phyloP scores from a whole-genome alignment of 2,113 vertebrate genomes.

The Herpetotheres cachinnans region DNA sequence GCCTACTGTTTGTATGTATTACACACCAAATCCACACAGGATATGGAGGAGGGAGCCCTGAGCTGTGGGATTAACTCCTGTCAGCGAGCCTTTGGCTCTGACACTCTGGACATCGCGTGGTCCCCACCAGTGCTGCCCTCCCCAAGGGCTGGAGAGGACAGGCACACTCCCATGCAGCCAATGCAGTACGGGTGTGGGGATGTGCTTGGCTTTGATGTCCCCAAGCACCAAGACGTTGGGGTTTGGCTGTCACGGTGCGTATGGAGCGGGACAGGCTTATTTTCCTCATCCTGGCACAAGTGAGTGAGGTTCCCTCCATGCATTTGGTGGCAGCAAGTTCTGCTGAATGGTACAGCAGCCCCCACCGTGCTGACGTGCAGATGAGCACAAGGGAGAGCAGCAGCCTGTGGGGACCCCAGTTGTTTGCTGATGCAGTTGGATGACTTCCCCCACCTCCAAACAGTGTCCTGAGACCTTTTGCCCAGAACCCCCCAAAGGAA shows the following conservation, averaged over 20 bases:
- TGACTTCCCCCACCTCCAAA: neutral
- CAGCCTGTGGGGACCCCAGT: neutral
- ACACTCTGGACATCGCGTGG: accelerated
- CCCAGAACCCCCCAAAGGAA: neutral
- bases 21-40: accelerated
- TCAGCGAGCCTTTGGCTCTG: neutral
- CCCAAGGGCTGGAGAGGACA: accelerated
- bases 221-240: accelerated
- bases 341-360: neutral
- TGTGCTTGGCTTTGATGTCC: neutral
- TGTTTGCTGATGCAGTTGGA: neutral
- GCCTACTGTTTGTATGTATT: neutral
- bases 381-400: neutral
- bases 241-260: neutral
- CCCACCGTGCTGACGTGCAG: accelerated
- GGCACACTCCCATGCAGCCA: accelerated
- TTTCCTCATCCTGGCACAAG: neutral
- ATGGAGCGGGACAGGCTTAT: accelerated
- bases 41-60: neutral
- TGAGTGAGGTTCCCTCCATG: neutral
- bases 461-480: neutral
- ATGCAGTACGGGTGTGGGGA: accelerated
- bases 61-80: neutral
- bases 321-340: accelerated
- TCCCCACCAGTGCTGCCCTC: neutral